These are phyloP conservation scores for Steinernema carpocapsae DNA, from an alignment of 2,888 invertebrate genomes.

Conservation along the genomic window DNA sequence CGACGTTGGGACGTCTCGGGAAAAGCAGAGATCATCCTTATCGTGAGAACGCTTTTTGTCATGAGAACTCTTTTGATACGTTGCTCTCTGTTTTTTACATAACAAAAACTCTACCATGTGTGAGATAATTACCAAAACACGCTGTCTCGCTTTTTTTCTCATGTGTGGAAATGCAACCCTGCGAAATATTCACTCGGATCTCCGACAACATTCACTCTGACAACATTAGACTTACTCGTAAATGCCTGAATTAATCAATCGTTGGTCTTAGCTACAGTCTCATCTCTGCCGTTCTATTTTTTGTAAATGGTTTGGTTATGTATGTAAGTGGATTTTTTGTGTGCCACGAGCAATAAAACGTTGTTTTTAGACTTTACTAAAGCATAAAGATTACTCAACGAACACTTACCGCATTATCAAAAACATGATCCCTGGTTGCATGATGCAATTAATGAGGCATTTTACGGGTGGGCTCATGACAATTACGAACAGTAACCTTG, in stretches of 20 bases:
- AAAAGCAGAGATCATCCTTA: background rate
- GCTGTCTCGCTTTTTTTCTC: too few relatives aligned
- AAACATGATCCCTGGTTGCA: constrained; percentile 19
- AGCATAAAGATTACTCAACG: constrained; percentile 3
- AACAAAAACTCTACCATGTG: too few relatives aligned
- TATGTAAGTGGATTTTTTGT: background rate
- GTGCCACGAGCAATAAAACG: background rate
- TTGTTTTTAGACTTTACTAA: background rate
- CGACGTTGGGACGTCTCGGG: too few relatives aligned
- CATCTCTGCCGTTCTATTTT: background rate
- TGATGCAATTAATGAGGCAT: constrained; percentile 12
- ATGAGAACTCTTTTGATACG: background rate
- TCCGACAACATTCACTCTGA: too few relatives aligned
- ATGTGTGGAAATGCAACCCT: too few relatives aligned
- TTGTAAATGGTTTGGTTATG: background rate
- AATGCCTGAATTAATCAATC: background rate
- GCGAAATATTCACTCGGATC: too few relatives aligned
- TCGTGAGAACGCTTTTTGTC: background rate
- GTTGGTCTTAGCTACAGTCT: background rate
- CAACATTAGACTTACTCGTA: background rate
- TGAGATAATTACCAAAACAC: too few relatives aligned
- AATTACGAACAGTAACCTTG: background rate
- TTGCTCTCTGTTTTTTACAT: too few relatives aligned
- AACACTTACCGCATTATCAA: constrained; percentile 28
- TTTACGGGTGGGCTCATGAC: constrained; percentile 22